phyloP scores from a whole-genome alignment of 2,797 vertebrate genomes.

The Eptatretus atami region DNA sequence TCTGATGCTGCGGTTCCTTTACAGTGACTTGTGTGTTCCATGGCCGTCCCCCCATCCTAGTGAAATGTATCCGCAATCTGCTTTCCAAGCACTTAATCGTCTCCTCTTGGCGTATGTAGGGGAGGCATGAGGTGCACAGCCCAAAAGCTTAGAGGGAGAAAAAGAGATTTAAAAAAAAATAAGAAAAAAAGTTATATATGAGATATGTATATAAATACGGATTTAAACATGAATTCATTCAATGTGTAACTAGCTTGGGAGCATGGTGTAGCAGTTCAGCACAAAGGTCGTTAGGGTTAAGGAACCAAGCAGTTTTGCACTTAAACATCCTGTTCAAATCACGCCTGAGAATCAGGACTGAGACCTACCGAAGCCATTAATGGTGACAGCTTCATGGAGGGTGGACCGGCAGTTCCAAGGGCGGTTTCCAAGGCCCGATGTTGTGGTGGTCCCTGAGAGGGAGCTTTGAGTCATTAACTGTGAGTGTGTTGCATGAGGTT shows the following conservation, averaged over 20 bases:
- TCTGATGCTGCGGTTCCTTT: no score
- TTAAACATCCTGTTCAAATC: constrained; percentile 3
- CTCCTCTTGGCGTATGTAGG: no score
- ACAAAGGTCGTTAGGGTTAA: not conserved
- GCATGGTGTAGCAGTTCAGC: constrained; percentile 1
- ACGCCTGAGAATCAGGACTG: not conserved
- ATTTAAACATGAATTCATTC: not conserved
- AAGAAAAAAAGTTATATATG: constrained; percentile 3
- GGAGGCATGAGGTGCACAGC: no score
- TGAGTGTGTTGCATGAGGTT: not conserved
- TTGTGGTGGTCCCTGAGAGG: not conserved
- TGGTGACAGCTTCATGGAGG: not conserved
- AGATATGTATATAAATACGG: not conserved
- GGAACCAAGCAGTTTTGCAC: constrained; percentile 2
- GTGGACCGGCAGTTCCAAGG: no score
- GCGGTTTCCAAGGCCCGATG: no score
- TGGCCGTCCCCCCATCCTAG: no score
- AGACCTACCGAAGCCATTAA: constrained; percentile 1
- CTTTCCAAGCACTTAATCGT: no score
- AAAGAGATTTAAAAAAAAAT: not conserved
- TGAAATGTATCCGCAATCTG: no score
- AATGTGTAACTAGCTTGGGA: not conserved
- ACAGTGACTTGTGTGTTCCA: no score
- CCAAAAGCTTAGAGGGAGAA: no score
- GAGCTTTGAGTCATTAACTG: not conserved